Evolutionary conservation across 2,113 vertebrate species (phyloP).

Genomic region (Dissostichus mawsoni): DNA sequence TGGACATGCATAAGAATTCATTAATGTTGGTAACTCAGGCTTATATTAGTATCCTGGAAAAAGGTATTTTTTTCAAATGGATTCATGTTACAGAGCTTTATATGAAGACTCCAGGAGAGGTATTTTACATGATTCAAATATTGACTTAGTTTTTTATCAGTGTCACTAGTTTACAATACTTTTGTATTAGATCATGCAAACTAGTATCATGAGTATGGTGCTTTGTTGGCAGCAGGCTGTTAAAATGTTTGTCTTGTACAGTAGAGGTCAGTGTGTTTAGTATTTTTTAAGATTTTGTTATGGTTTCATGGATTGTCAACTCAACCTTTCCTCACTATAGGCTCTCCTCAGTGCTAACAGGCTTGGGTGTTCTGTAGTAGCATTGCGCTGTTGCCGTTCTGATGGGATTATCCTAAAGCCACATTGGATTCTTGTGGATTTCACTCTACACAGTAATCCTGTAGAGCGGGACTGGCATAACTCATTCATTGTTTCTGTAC

Average conservation of each 20-base stretch:
- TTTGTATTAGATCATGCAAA: conserved; percentile 56
- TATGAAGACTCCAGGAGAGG: conserved; percentile 72
- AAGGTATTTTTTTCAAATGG: conserved; percentile 50
- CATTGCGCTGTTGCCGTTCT: conserved; percentile 85
- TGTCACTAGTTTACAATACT: conserved; percentile 54
- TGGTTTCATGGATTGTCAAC: conserved; percentile 71
- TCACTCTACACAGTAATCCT: conserved; percentile 84
- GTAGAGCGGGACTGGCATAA: conserved; percentile 75
- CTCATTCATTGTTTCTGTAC: conserved; percentile 56
- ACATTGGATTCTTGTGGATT: conserved; percentile 89
- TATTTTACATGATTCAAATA: conserved; percentile 56
- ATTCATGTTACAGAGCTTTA: conserved; percentile 74
- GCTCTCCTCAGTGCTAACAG: conserved; percentile 90
- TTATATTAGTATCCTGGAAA: conserved; percentile 54
- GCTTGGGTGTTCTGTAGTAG: conserved; percentile 88
- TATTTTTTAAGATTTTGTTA: conserved; percentile 40
- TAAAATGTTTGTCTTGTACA: conserved; percentile 53
- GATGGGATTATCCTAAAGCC: conserved; percentile 90
- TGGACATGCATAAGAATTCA: conserved; percentile 48
- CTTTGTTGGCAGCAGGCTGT: conserved; percentile 62
- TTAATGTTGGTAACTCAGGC: conserved; percentile 61
- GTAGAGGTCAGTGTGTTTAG: conserved; percentile 58
- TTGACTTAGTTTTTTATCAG: conserved; percentile 66
- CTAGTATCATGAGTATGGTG: conserved; percentile 32
- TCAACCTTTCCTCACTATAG: conserved; percentile 80